Evolutionary conservation across 2,888 invertebrate species (phyloP).

Genomic region (Chironomus tentans): DNA sequence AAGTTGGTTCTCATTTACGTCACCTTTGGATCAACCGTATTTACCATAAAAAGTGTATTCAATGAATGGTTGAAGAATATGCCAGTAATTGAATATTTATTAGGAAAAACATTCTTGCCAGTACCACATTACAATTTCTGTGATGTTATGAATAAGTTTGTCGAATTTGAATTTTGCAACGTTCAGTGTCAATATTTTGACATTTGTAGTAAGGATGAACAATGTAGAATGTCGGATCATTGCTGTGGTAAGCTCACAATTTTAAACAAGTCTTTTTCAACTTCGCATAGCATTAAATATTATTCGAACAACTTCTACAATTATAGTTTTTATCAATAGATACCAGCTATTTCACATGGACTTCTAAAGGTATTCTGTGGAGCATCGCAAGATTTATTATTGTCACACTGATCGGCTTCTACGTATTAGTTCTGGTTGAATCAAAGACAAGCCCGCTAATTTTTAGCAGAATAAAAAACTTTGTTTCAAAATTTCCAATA

Average conservation of each 20-base stretch:
- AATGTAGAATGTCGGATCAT: not conserved
- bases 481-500: not conserved
- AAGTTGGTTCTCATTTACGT: not conserved
- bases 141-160: not conserved
- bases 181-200: not conserved
- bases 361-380: too few relatives aligned
- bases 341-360: too few relatives aligned
- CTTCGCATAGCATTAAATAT: too few relatives aligned
- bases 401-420: not conserved
- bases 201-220: not conserved
- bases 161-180: not conserved
- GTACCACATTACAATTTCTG: not conserved
- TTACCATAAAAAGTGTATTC: not conserved
- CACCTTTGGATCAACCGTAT: not conserved
- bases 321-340: too few relatives aligned
- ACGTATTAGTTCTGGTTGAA: not conserved
- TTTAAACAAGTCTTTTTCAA: too few relatives aligned
- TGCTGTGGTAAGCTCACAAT: not conserved
- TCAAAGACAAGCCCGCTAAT: not conserved
- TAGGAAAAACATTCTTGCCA: not conserved
- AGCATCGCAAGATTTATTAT: not conserved
- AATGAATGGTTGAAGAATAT: not conserved
- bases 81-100: not conserved
- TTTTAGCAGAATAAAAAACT: not conserved
- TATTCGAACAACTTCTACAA: too few relatives aligned